Base-by-base conservation (phyloP, 2,888 invertebrate genomes). In the Gandaritis pyraliata region DNA sequence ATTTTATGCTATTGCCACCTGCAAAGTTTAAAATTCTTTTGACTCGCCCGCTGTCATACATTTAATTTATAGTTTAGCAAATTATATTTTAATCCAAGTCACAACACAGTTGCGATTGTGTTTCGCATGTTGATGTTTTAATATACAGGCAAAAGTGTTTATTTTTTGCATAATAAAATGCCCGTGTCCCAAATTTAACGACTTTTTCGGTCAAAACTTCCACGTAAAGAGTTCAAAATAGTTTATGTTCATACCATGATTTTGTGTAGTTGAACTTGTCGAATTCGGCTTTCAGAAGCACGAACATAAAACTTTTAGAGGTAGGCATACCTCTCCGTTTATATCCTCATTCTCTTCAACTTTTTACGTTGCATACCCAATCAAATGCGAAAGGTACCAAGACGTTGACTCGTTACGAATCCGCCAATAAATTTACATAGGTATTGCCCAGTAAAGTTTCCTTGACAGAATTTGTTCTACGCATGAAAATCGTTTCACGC, bases 31-130 rank as follows among this genome's bases (percentile, higher is more conserved):
- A 60, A 65, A 57, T 46, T 39, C 58, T 60, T 71, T 74, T 68
- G 72, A 76, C 61, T 68, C 61, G 71, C 77, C 61, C 77, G 78
- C 77, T 78, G 83, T 82, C 83, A 78, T 79, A 78, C 61, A 66
- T 47, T 72, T 78, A 83, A 87, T 86, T 85, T 87, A 87, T 78
- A 62, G 76, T 72, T 64, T 63, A 56, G 68, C 70, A 74, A 80
- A 78, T 73, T 64, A 72, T 73, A 66, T 65, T 69, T 71, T 68
- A 75, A 73, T 72, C 69, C 74, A 76, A 65, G 64, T 71, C 63
- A 70, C 75, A 76, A 87, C 84, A 80, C 68, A 78, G 84, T 87
- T 81, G 80, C 76, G 71, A 83, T 83, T 78, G 70, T 81, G 75
- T 76, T 79, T 78, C 82, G 73, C 74, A 72, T 72, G 71, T 65